Percentiles rank a stretch among this genome's conserved stretches.
These are phyloP conservation scores for Botia kubotai DNA, from an alignment of 2,797 vertebrate species.

Conservation along the genomic window DNA sequence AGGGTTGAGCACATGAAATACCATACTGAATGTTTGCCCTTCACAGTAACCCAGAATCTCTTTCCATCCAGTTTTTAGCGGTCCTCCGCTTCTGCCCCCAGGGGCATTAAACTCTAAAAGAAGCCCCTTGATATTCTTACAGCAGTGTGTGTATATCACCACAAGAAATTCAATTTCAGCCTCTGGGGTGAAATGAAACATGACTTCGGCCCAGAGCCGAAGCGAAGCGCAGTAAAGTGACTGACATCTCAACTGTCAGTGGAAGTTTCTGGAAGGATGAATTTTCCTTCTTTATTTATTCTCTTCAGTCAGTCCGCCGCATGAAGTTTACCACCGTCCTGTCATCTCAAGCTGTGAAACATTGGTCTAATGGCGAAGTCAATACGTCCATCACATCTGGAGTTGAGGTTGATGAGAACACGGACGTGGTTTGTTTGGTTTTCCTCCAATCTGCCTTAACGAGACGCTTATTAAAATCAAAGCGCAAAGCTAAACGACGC, in stretches of 20 bases:
- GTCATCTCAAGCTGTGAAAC: neutral
- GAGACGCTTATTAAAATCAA: slow-evolving; percentile 9
- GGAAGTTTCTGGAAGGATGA: neutral
- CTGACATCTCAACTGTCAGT: neutral
- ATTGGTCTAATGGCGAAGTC: neutral
- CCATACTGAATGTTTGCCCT: slow-evolving; percentile 12
- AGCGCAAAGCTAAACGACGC: neutral
- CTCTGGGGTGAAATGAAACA: slow-evolving; percentile 10
- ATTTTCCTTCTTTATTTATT: neutral
- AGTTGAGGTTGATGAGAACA: neutral
- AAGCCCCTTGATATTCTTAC: slow-evolving; percentile 20
- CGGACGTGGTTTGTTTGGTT: neutral
- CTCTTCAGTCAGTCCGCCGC: slow-evolving; percentile 9
- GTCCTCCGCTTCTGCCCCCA: neutral
- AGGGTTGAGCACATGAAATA: no score
- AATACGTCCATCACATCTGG: neutral
- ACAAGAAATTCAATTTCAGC: slow-evolving; percentile 36
- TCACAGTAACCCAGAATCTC: slow-evolving; percentile 5
- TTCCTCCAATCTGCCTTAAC: neutral
- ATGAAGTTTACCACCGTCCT: neutral
- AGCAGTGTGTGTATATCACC: slow-evolving; percentile 25
- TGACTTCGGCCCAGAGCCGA: neutral
- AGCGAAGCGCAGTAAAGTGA: slow-evolving; percentile 1
- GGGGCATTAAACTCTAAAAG: slow-evolving; percentile 1
- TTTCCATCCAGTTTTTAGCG: neutral